A percentile compares a stretch with the other conserved stretches of the same genome.
These are phyloP conservation scores for Platyura marginata DNA, from an alignment of 1,140 invertebrate species.

Conservation along the genomic window DNA sequence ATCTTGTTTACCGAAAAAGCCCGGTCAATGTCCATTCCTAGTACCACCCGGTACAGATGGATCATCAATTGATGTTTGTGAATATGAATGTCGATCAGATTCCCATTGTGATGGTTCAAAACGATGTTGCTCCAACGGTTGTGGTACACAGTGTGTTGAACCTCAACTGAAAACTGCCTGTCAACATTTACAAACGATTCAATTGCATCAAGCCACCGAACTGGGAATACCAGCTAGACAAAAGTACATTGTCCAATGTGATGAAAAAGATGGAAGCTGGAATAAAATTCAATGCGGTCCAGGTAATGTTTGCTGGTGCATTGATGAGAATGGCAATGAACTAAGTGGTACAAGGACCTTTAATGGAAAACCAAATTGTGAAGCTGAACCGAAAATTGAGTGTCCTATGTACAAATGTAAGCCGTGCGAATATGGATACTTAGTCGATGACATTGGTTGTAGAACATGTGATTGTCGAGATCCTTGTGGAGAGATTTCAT, in stretches of 20 bases:
- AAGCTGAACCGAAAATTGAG: slow-evolving; percentile 25
- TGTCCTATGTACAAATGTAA: slow-evolving; percentile 42
- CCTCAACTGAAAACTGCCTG: slow-evolving; percentile 58
- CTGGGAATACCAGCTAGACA: slow-evolving; percentile 48
- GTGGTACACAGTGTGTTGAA: slow-evolving; percentile 58
- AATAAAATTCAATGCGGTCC: slow-evolving; percentile 58
- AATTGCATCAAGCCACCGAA: slow-evolving; percentile 56
- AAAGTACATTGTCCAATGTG: slow-evolving; percentile 62
- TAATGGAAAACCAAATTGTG: slow-evolving; percentile 21
- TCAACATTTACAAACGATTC: slow-evolving; percentile 42
- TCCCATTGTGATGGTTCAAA: slow-evolving; percentile 44
- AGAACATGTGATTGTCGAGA: slow-evolving; percentile 56
- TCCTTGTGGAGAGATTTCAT: slow-evolving; percentile 53
- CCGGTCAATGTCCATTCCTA: slow-evolving; percentile 64
- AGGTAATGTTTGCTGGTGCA: slow-evolving; percentile 73
- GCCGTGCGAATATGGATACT: slow-evolving; percentile 46
- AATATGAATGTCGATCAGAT: slow-evolving; percentile 57
- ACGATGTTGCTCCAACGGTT: slow-evolving; percentile 72
- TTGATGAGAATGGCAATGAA: slow-evolving; percentile 66
- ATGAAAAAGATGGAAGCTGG: slow-evolving; percentile 50
- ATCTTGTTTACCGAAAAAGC: slow-evolving; percentile 52
- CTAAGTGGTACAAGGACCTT: slow-evolving; percentile 36
- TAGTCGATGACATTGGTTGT: slow-evolving; percentile 49
- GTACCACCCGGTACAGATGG: slow-evolving; percentile 44
- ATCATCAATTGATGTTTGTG: slow-evolving; percentile 36